Percentiles rank a stretch among this genome's conserved stretches.
phyloP scores from a whole-genome alignment of 1,140 invertebrate species.

The Hylyphantes graminicola region DNA sequence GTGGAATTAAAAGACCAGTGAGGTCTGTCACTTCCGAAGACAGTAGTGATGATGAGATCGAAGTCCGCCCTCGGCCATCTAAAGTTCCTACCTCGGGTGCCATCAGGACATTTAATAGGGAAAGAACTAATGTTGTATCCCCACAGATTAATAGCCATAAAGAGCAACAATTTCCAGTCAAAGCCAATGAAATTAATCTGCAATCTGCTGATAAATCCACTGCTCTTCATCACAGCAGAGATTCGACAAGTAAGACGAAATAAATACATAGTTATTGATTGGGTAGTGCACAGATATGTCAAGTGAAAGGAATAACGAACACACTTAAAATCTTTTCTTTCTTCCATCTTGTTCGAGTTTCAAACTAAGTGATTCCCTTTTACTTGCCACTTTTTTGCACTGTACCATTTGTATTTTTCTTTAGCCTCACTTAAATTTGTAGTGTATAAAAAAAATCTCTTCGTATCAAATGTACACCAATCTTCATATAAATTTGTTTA shows the following conservation, averaged over 20 bases:
- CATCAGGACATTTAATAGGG: slow-evolving; percentile 36
- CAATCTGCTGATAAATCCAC: background rate
- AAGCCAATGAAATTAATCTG: background rate
- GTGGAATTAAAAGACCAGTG: slow-evolving; percentile 17
- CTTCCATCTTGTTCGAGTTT: background rate
- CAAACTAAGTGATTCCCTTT: background rate
- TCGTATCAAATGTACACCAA: too few relatives aligned
- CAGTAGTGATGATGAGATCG: slow-evolving; percentile 40
- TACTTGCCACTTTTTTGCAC: background rate
- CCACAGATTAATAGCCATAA: background rate
- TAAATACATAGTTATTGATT: too few relatives aligned
- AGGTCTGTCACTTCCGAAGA: background rate
- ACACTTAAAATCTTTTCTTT: background rate
- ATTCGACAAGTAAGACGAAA: background rate
- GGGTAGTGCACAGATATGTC: too few relatives aligned
- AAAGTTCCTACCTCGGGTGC: slow-evolving; percentile 31
- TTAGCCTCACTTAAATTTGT: background rate
- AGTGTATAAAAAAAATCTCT: background rate
- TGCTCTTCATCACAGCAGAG: background rate
- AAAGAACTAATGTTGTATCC: background rate
- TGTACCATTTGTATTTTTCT: background rate
- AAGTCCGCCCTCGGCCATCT: background rate
- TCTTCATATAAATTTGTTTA: too few relatives aligned
- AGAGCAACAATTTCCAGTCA: background rate
- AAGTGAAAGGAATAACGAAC: background rate